Evolutionary conservation across 2,797 vertebrate species (phyloP), one percentile per base, ranked within the genome.

Genomic region (Fistularia tabacaria): DNA sequence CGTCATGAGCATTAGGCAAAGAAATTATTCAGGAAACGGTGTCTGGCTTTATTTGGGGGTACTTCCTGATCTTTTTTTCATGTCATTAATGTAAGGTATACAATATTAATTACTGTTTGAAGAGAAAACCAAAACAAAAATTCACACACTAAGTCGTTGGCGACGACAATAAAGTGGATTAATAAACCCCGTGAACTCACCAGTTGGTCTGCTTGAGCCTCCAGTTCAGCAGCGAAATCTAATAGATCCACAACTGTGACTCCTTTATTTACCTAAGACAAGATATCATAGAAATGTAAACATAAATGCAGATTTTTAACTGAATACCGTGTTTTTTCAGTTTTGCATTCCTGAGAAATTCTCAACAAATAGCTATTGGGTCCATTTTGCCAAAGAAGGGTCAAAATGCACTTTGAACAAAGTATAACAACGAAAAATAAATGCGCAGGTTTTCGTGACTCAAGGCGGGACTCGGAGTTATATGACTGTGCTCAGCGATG

Each of bases 221-320:
- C 92, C 60, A 98, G 79, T 46, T 94, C 84, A 62, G 88, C 84
- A 13, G 93, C 89, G 81, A 94, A 98, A n/a, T 89, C 84, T 48
- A 93, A 71, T 50, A 99, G 92, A 79, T 95, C 91, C 70, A 92
- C 92, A 12, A 89, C 87, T 37, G 92, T 94, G 60, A 93, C 86
- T 10, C 87, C 85, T 79, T 95, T 96, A 62, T 90, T 91, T 25
- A 91, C 82, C 97, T 99, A 49, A 66, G n/a, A 37, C 13, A 43
- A 12, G 13, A 44, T 37, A 37, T 14, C 3, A 38, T n/a, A 14
- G 39, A 45, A 11, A 39, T 12, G 36, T 47, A 43, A 43, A 66
- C 49, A 10, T 8, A 44, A 25, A 39, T n/a, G 8, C 25, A 25
- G 25, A 25, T 25, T 25, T 25, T 25, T 3, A 5, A 2, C 25